phyloP scores from a whole-genome alignment of 2,113 vertebrate species.

The Corynorhinus townsendii region DNA sequence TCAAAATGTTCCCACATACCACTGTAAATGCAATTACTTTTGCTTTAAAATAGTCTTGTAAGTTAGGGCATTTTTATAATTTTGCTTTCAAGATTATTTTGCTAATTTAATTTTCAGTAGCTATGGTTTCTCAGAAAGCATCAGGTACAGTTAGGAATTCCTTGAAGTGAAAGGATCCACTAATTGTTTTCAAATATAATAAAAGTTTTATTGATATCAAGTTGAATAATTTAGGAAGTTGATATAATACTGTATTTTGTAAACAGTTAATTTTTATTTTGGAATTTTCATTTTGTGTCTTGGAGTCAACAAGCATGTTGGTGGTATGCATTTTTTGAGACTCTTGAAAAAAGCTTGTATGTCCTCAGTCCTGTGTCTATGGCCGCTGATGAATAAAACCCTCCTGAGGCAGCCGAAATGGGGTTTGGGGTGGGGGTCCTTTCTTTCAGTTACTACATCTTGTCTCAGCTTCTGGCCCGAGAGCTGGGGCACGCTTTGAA shows the following conservation, averaged over 20 bases:
- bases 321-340: neutral
- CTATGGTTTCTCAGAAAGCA: conserved; percentile 31
- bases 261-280: neutral
- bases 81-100: conserved; percentile 22
- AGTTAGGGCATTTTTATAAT: neutral
- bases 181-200: conserved; percentile 37
- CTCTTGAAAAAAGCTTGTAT: neutral
- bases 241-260: neutral
- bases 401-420: neutral
- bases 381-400: neutral
- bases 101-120: conserved; percentile 16
- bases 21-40: neutral
- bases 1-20: neutral
- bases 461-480: neutral
- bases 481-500: neutral
- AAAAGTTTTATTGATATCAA: neutral
- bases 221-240: neutral
- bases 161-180: neutral
- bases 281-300: conserved; percentile 6
- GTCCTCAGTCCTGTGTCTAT: neutral
- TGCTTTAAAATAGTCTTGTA: neutral
- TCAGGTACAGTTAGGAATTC: neutral
- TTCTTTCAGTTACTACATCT: neutral
- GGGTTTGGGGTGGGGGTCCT: neutral
- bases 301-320: neutral